These are phyloP conservation scores for Hermetia illucens DNA, from an alignment of 1,140 invertebrate species.

Conservation along the genomic window DNA sequence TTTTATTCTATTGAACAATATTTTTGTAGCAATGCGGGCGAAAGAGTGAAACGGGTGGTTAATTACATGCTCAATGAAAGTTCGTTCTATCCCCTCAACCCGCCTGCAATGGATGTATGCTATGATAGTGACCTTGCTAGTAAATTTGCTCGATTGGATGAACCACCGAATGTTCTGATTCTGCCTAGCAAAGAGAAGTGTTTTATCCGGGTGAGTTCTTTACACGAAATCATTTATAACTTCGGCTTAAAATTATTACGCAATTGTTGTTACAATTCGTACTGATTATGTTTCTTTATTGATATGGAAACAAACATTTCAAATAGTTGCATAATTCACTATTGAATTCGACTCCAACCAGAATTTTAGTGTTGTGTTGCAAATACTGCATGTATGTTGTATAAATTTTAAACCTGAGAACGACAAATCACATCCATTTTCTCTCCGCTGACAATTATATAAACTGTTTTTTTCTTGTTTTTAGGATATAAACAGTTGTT, in stretches of 20 bases:
- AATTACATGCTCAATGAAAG: slow-evolving; percentile 62
- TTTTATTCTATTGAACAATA: neutral
- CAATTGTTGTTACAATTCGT: too few species aligned
- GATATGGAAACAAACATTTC: too few species aligned
- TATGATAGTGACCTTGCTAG: slow-evolving; percentile 53
- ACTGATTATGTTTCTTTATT: too few species aligned
- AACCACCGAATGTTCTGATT: slow-evolving; percentile 67
- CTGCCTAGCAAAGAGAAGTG: slow-evolving; percentile 70
- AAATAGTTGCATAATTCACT: neutral
- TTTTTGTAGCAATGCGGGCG: slow-evolving; percentile 28
- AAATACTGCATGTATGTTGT: neutral
- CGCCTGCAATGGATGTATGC: slow-evolving; percentile 47
- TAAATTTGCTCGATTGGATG: slow-evolving; percentile 45
- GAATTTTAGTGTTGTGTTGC: too few species aligned
- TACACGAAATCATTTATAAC: too few species aligned
- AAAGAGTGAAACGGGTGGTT: slow-evolving; percentile 54
- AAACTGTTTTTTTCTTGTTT: slow-evolving; percentile 13
- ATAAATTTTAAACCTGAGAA: neutral
- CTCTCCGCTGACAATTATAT: slow-evolving; percentile 1
- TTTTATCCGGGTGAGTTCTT: slow-evolving; percentile 64
- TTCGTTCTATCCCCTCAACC: slow-evolving; percentile 69
- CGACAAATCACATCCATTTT: slow-evolving; percentile 2
- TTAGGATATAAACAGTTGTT: slow-evolving; percentile 55
- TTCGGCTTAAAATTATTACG: too few species aligned
- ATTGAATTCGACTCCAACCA: neutral